Evolutionary conservation across 2,797 vertebrate species (phyloP).

Genomic region (Lateolabrax maculatus): DNA sequence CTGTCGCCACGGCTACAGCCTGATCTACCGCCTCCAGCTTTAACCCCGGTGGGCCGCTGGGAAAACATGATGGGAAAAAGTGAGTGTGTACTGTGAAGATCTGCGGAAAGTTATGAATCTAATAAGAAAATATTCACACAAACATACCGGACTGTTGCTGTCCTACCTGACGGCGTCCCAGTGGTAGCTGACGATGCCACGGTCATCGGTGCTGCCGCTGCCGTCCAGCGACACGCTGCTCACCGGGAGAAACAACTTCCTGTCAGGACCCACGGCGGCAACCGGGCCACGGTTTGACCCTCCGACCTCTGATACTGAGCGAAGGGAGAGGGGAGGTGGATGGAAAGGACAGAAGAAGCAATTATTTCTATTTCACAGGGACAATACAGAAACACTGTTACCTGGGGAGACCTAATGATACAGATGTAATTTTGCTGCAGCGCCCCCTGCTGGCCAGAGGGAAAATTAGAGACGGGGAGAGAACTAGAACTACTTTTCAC

Average conservation of each 20-base stretch:
- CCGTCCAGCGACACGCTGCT: constrained; percentile 86
- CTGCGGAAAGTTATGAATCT: no score
- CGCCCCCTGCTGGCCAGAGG: no score
- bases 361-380: no score
- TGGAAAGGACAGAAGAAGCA: not conserved
- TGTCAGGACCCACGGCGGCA: constrained; percentile 88
- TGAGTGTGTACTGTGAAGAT: not conserved
- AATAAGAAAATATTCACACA: no score
- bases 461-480: no score
- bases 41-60: constrained; percentile 88
- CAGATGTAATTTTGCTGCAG: no score
- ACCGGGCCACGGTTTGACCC: constrained; percentile 84
- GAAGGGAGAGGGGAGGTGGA: not conserved
- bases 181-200: constrained; percentile 84
- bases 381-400: no score
- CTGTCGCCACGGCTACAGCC: constrained; percentile 85
- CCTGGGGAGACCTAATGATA: no score
- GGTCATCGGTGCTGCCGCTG: constrained; percentile 88
- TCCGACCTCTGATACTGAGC: constrained; percentile 5
- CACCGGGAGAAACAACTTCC: constrained; percentile 86
- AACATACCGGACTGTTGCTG: accelerated
- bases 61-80: constrained; percentile 1
- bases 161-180: constrained; percentile 91
- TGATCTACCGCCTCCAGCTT: constrained; percentile 84
- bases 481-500: no score